These are phyloP conservation scores for Heliconius erato DNA, from an alignment of 2,888 invertebrate species.

Conservation along the genomic window DNA sequence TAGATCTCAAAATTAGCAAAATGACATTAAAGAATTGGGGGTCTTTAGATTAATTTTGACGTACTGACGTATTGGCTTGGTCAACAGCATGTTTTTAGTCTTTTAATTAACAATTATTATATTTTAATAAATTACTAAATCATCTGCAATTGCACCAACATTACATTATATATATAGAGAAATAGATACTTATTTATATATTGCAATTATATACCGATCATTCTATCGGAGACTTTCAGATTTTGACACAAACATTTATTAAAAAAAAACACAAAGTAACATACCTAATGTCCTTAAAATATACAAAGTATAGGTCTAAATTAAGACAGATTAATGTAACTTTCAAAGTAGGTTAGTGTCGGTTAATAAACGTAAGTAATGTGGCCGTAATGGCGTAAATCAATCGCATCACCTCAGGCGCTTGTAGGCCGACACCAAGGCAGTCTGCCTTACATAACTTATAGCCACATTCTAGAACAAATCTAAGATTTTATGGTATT, in stretches of 20 bases:
- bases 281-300: neutral
- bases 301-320: neutral
- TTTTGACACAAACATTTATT: neutral
- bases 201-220: neutral
- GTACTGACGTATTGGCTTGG: too few relatives aligned
- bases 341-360: constrained; percentile 22
- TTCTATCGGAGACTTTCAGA: neutral
- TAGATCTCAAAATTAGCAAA: too few relatives aligned
- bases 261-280: neutral
- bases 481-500: constrained; percentile 18
- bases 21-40: too few relatives aligned
- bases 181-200: neutral
- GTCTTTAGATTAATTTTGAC: too few relatives aligned
- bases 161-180: too few relatives aligned
- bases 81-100: too few relatives aligned
- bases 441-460: constrained; percentile 43
- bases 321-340: neutral
- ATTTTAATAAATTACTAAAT: too few relatives aligned
- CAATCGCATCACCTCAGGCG: constrained; percentile 37
- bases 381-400: constrained; percentile 13
- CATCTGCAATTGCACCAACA: too few relatives aligned
- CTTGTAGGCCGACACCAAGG: constrained; percentile 40
- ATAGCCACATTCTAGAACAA: constrained; percentile 42
- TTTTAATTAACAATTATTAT: too few relatives aligned
- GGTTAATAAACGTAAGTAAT: constrained; percentile 13